Evolutionary conservation across 2,888 invertebrate species (phyloP).

Genomic region (Pantelozetes paolii): DNA sequence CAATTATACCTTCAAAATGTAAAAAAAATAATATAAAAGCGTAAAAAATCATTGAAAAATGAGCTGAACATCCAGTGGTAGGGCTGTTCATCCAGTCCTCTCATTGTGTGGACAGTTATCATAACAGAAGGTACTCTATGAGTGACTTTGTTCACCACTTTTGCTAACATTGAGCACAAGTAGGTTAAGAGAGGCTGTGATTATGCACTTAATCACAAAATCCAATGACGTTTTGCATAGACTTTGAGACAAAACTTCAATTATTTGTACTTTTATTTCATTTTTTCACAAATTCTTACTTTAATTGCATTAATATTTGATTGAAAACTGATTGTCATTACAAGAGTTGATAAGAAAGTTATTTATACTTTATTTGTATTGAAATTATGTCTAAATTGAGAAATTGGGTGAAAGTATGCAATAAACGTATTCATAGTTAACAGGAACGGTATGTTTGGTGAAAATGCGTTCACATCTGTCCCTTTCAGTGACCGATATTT

Average conservation of each 20-base stretch:
- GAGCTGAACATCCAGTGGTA: too few species aligned
- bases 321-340: too few species aligned
- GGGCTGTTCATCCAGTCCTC: neutral
- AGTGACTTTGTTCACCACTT: conserved; percentile 28
- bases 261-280: too few species aligned
- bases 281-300: too few species aligned
- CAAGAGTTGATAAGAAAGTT: too few species aligned
- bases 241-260: too few species aligned
- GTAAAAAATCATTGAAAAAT: conserved; percentile 14
- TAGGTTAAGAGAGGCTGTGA: too few species aligned
- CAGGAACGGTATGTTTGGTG: conserved; percentile 34
- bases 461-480: conserved; percentile 31
- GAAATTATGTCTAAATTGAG: conserved; percentile 8
- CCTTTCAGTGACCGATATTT: conserved; percentile 7
- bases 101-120: neutral
- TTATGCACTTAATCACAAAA: too few species aligned
- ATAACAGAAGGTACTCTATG: conserved; percentile 36
- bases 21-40: conserved; percentile 24
- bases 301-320: too few species aligned
- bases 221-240: too few species aligned
- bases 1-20: conserved; percentile 9
- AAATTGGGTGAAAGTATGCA: conserved; percentile 38
- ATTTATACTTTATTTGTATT: too few species aligned
- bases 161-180: neutral
- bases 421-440: conserved; percentile 29